These are phyloP conservation scores for Myiagra hebetior DNA, from an alignment of 2,113 vertebrate genomes.

Conservation along the genomic window DNA sequence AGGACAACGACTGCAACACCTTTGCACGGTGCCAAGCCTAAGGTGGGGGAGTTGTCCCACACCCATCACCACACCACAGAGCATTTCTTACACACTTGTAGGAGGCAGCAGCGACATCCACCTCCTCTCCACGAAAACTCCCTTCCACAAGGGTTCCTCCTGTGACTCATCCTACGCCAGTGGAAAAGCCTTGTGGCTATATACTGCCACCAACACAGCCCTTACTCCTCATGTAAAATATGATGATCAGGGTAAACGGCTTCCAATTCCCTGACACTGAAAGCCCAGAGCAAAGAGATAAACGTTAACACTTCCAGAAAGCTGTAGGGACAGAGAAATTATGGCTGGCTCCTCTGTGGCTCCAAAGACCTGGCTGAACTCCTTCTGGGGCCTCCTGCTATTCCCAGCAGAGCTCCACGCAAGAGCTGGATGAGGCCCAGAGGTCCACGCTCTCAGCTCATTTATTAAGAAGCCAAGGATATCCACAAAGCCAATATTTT, in stretches of 20 bases:
- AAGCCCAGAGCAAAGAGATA: slow-evolving; percentile 14
- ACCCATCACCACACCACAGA: too few species aligned
- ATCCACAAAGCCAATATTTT: not conserved
- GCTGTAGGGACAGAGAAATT: not conserved
- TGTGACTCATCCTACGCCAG: not conserved
- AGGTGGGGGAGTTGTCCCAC: not conserved
- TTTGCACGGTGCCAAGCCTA: not conserved
- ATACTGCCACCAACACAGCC: not conserved
- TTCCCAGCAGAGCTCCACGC: not conserved
- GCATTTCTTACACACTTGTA: not conserved
- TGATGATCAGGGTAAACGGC: not conserved
- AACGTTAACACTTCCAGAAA: slow-evolving; percentile 11
- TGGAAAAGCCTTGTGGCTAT: not conserved
- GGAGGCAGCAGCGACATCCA: not conserved
- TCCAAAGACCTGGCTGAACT: not conserved
- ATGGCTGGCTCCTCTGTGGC: not conserved
- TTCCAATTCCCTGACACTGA: not conserved
- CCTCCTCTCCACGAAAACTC: not conserved
- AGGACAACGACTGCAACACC: fast-evolving
- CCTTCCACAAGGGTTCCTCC: not conserved
- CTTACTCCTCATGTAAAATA: not conserved
- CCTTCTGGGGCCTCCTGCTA: not conserved
- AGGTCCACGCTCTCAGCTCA: not conserved
- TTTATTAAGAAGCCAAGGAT: not conserved
- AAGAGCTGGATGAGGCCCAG: not conserved